Base-by-base conservation (phyloP, 2,888 invertebrate genomes). In the Agrotis ipsilon region DNA sequence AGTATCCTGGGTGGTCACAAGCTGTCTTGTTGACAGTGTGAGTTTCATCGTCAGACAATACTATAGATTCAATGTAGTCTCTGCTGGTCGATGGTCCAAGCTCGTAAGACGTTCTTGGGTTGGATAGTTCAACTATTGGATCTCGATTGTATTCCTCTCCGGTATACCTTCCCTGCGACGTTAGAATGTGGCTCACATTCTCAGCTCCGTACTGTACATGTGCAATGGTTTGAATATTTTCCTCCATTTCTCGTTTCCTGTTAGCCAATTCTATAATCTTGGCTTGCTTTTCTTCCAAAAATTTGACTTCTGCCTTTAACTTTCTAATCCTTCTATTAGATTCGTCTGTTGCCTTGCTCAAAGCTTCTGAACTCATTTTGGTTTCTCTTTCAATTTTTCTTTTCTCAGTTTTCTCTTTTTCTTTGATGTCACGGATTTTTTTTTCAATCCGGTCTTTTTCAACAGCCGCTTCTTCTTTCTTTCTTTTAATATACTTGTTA, bases 251-350 rank as follows among this genome's bases (percentile, higher is more conserved):
- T n/a, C 62, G 14, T 61, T 48, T 57, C 16, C 14, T 39, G 46
- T 39, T 19, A 9, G 4, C 57, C 43, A 16, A 68, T 16, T 45
- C 27, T 43, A 21, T 43, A 46, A 55, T 14, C 21, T 70, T 21
- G 6, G 13, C 55, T 18, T 60, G 19, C 24, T 46, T 18, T 45
- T 52, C 61, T 58, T 32, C 9, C 1, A 74, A n/a, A 1, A 3
- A 14, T 71, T 72, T 58, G 0, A 62, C 71, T 57, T 72, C 46
- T 19, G 13, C 24, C 11, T 74, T 46, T 14, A 71, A 48, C 52
- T 58, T 51, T 52, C 27, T 58, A 7, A 32, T 32, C 18, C 19
- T 24, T 45, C 13, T 74, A 13, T 74, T 72, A 45, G 27, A 18
- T 13, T 49, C 19, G 1, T 43, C 16, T 45, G 4, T 45, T 45